Conservation (phyloP, 2,888 invertebrate species). For the Ormyrus rosae region DNA sequence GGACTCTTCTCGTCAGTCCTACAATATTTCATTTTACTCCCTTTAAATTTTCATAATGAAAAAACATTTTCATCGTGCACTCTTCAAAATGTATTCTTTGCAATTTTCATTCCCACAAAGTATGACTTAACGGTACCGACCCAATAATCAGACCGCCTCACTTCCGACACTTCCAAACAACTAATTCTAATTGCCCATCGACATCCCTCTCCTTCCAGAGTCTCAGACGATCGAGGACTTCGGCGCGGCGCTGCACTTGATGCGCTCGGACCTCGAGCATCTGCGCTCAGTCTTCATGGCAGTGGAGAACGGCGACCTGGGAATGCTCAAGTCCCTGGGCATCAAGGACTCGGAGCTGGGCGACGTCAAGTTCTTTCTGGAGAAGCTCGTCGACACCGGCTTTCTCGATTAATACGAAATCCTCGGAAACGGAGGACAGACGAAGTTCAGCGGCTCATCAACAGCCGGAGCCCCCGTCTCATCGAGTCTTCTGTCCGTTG, state of each 20-base stretch:
- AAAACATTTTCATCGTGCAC: too few relatives aligned
- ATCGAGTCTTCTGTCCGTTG: constrained; percentile 34
- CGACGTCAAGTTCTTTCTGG: constrained; percentile 96
- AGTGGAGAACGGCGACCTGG: constrained; percentile 95
- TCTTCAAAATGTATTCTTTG: too few relatives aligned
- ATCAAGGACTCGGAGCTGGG: constrained; percentile 97
- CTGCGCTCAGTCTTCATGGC: constrained; percentile 96
- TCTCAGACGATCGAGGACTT: constrained; percentile 97
- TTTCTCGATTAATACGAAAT: constrained; percentile 88
- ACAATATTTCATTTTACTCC: too few relatives aligned
- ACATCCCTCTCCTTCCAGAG: constrained; percentile 78
- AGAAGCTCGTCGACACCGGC: constrained; percentile 95
- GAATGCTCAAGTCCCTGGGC: constrained; percentile 94
- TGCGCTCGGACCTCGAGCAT: constrained; percentile 93
- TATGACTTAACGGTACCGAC: too few relatives aligned
- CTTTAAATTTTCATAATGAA: too few relatives aligned
- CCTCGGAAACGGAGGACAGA: neutral
- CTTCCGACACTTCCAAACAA: too few relatives aligned
- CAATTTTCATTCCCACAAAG: too few relatives aligned
- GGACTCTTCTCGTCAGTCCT: too few relatives aligned
- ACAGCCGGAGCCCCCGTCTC: neutral
- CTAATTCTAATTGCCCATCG: too few relatives aligned
- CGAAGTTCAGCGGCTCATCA: neutral
- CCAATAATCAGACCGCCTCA: too few relatives aligned
- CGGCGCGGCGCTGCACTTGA: constrained; percentile 89